Conservation (phyloP, 1,140 invertebrate genomes). For the Trinorchestia longiramus region DNA sequence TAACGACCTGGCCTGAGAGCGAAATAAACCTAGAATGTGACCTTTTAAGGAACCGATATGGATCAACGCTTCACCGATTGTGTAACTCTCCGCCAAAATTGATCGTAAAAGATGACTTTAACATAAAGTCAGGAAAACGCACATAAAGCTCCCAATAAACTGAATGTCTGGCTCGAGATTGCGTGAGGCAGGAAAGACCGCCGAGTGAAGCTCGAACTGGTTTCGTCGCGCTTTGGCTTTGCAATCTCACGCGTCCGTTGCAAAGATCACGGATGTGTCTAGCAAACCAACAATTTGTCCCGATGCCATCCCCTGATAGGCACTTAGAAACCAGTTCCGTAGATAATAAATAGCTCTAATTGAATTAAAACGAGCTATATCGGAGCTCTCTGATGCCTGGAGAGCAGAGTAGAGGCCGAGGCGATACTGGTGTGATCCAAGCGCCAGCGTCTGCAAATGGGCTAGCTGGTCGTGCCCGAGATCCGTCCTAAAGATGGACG, state of each 20-base stretch:
- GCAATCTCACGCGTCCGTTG: constrained; percentile 21
- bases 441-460: background rate
- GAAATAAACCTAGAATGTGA: background rate
- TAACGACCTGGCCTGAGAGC: constrained; percentile 1
- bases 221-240: background rate
- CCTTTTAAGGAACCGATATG: constrained; percentile 24
- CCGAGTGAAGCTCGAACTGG: background rate
- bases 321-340: background rate
- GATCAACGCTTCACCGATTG: constrained; percentile 13
- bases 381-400: constrained; percentile 12
- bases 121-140: background rate
- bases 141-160: constrained; percentile 28
- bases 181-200: background rate
- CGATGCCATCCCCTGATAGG: constrained; percentile 17
- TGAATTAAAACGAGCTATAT: constrained; percentile 30
- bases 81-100: background rate
- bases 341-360: constrained; percentile 49
- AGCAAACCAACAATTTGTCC: constrained; percentile 21
- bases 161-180: background rate
- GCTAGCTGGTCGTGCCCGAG: background rate
- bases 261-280: constrained; percentile 10
- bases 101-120: constrained; percentile 28
- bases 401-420: constrained; percentile 13
- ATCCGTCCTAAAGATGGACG: background rate
- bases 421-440: background rate